These are phyloP conservation scores for Tachina grossa DNA, from an alignment of 2,888 invertebrate genomes.

Conservation along the genomic window DNA sequence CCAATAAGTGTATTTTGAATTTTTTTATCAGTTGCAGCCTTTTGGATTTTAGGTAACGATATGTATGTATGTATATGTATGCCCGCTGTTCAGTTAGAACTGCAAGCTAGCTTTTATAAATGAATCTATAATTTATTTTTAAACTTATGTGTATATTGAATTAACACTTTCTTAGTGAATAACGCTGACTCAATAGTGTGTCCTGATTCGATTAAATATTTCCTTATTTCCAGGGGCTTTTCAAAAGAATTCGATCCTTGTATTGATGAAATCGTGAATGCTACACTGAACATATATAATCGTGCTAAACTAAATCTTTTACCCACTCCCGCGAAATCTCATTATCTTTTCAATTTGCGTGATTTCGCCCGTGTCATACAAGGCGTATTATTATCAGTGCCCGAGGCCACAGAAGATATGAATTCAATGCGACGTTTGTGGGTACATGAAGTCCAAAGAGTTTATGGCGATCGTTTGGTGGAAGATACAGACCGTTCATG, in stretches of 20 bases:
- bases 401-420: constrained; percentile 94
- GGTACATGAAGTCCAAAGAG: constrained; percentile 96
- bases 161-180: too few relatives aligned
- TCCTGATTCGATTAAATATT: neutral
- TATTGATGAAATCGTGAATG: constrained; percentile 93
- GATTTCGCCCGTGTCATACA: constrained; percentile 96
- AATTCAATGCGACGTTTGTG: constrained; percentile 94
- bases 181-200: too few relatives aligned
- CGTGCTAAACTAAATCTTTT: constrained; percentile 90
- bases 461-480: constrained; percentile 95
- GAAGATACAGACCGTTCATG: constrained; percentile 92
- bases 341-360: constrained; percentile 96
- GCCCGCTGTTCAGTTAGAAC: too few relatives aligned
- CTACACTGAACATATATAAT: constrained; percentile 94
- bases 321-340: constrained; percentile 96
- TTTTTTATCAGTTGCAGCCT: too few relatives aligned
- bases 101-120: too few relatives aligned
- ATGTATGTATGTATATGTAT: too few relatives aligned
- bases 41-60: too few relatives aligned
- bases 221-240: constrained; percentile 87
- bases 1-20: too few relatives aligned
- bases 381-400: constrained; percentile 95
- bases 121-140: too few relatives aligned
- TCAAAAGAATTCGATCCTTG: constrained; percentile 97
- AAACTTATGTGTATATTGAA: too few relatives aligned